Percentiles rank a stretch among this genome's conserved stretches.
Conservation (phyloP, 2,888 invertebrate species). For the Emmelina monodactyla region DNA sequence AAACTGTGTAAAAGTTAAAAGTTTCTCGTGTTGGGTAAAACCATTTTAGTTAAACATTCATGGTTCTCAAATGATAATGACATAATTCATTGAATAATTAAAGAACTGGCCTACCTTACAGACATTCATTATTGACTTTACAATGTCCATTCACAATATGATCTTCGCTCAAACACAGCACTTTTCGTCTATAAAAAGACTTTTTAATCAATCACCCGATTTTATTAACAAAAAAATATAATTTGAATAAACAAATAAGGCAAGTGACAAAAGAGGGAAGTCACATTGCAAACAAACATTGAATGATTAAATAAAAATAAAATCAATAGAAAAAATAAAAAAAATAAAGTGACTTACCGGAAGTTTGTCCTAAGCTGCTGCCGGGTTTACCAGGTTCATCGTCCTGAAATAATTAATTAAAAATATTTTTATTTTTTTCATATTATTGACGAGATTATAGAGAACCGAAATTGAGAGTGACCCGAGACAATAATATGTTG, state of each 20-base stretch:
- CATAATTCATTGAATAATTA: conserved; percentile 17
- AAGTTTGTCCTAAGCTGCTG: conserved; percentile 47
- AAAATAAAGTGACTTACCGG: conserved; percentile 37
- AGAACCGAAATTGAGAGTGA: too few species aligned
- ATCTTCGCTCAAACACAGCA: conserved; percentile 32
- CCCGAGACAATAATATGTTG: too few species aligned
- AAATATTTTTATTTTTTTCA: too few species aligned
- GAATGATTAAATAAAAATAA: conserved; percentile 24
- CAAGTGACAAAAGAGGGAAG: conserved; percentile 51
- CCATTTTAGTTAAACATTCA: conserved; percentile 36
- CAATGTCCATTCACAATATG: conserved; percentile 62
- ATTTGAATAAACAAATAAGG: conserved; percentile 22
- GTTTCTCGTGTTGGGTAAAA: too few species aligned
- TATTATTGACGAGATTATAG: too few species aligned
- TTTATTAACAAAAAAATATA: conserved; percentile 14
- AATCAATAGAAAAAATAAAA: conserved; percentile 20
- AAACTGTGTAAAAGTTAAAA: conserved; percentile 17
- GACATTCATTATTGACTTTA: conserved; percentile 45
- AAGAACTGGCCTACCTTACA: conserved; percentile 62
- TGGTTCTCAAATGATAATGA: conserved; percentile 29
- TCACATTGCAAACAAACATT: conserved; percentile 62
- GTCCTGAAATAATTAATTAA: conserved; percentile 31
- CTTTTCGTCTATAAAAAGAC: conserved; percentile 11
- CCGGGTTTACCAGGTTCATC: conserved; percentile 57
- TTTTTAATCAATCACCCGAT: conserved; percentile 9